Evolutionary conservation across 2,797 vertebrate genomes (phyloP).

Genomic region (Pteropus rufus): DNA sequence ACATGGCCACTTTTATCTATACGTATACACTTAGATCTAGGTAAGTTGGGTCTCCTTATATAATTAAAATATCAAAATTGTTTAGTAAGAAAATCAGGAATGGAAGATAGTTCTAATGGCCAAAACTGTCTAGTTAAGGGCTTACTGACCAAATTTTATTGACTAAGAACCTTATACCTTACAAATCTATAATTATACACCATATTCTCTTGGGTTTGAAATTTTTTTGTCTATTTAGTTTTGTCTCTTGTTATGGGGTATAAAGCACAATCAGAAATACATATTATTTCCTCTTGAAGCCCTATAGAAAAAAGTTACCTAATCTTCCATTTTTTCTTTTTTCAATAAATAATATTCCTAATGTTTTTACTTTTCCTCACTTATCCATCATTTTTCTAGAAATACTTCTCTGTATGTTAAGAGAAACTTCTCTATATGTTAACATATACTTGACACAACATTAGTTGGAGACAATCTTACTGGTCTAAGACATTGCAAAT

Average conservation of each 20-base stretch:
- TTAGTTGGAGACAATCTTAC: background rate
- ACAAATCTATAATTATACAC: background rate
- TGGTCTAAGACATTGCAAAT: background rate
- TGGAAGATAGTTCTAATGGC: background rate
- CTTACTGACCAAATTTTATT: slow-evolving; percentile 19
- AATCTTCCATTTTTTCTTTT: background rate
- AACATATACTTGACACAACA: background rate
- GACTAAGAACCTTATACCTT: background rate
- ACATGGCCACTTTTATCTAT: background rate
- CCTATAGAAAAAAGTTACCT: background rate
- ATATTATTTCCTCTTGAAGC: background rate
- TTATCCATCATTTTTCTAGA: background rate
- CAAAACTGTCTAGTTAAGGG: background rate
- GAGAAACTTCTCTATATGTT: background rate
- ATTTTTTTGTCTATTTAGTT: background rate
- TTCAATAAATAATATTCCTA: background rate
- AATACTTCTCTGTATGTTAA: background rate
- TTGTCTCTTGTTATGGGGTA: background rate
- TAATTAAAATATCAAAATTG: background rate
- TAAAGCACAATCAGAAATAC: background rate
- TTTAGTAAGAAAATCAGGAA: background rate
- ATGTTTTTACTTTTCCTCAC: background rate
- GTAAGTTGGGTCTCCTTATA: background rate
- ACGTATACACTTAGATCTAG: background rate
- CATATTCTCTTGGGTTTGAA: background rate